phyloP scores from a whole-genome alignment of 2,888 invertebrate species.

The Acronicta aceris region DNA sequence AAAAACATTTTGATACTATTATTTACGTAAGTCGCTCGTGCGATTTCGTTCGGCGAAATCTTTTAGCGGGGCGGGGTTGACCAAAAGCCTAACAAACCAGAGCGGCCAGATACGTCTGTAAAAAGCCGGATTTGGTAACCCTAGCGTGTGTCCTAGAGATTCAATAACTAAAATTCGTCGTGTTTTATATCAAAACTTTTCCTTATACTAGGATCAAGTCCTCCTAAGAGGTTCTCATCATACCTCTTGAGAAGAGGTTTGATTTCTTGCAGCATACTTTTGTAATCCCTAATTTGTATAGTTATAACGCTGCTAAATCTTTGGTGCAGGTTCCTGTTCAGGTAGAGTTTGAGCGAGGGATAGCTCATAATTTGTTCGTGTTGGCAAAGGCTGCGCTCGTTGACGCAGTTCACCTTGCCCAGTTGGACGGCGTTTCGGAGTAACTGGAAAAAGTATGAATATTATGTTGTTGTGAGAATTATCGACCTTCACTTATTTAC shows the following conservation, averaged over 20 bases:
- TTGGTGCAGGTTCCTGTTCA: constrained; percentile 66
- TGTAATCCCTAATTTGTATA: constrained; percentile 69
- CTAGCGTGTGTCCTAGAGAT: constrained; percentile 24
- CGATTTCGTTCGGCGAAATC: no score
- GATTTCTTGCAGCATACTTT: constrained; percentile 66
- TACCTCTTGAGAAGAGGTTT: constrained; percentile 69
- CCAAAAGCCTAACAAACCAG: no score
- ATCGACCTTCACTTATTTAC: no score
- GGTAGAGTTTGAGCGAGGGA: constrained; percentile 78
- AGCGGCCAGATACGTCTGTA: no score
- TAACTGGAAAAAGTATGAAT: constrained; percentile 63
- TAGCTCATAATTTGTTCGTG: constrained; percentile 80
- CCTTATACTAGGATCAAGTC: constrained; percentile 56
- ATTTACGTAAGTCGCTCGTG: no score
- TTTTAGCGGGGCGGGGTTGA: no score
- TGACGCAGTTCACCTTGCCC: constrained; percentile 83
- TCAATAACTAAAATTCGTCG: constrained; percentile 76
- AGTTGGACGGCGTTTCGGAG: constrained; percentile 76
- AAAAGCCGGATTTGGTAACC: no score
- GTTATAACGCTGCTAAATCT: constrained; percentile 68
- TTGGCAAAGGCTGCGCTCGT: constrained; percentile 79
- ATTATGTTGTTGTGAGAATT: neutral
- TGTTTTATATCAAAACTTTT: constrained; percentile 65
- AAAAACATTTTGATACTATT: no score
- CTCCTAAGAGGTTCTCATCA: constrained; percentile 62